Conservation (phyloP, 1,140 invertebrate genomes). For the Orussus abietinus region DNA sequence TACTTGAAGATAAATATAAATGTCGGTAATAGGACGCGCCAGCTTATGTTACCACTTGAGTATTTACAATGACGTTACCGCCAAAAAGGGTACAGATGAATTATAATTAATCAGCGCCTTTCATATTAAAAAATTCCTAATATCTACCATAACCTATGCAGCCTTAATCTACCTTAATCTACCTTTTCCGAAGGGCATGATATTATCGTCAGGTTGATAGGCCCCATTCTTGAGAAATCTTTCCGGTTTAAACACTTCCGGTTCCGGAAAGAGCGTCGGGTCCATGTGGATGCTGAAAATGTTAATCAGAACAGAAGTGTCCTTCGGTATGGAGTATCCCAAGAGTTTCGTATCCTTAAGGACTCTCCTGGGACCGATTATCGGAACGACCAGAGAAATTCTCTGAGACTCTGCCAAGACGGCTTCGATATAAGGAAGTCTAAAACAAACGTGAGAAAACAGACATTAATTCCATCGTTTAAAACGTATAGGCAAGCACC, state of each 20-base stretch:
- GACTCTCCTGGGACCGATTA: slow-evolving; percentile 66
- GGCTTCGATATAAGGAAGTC: slow-evolving; percentile 63
- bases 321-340: slow-evolving; percentile 65
- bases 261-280: slow-evolving; percentile 62
- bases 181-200: slow-evolving; percentile 70
- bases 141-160: slow-evolving; percentile 6
- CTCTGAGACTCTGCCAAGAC: slow-evolving; percentile 65
- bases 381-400: slow-evolving; percentile 59
- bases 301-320: slow-evolving; percentile 63
- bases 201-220: slow-evolving; percentile 47
- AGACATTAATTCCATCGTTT: no score
- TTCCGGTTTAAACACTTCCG: slow-evolving; percentile 68
- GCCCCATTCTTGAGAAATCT: slow-evolving; percentile 57
- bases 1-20: slow-evolving; percentile 13
- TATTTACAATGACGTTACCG: no score
- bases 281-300: slow-evolving; percentile 64
- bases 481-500: no score
- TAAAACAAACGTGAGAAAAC: no score
- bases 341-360: slow-evolving; percentile 58
- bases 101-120: no score
- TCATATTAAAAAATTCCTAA: slow-evolving; percentile 12
- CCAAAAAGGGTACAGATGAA: no score
- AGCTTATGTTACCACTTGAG: no score
- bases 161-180: slow-evolving; percentile 19
- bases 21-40: no score